Percentiles rank a stretch among this genome's conserved stretches.
These are phyloP conservation scores for Microcebus ravelobensis DNA, from an alignment of 2,113 vertebrate genomes.

Conservation along the genomic window DNA sequence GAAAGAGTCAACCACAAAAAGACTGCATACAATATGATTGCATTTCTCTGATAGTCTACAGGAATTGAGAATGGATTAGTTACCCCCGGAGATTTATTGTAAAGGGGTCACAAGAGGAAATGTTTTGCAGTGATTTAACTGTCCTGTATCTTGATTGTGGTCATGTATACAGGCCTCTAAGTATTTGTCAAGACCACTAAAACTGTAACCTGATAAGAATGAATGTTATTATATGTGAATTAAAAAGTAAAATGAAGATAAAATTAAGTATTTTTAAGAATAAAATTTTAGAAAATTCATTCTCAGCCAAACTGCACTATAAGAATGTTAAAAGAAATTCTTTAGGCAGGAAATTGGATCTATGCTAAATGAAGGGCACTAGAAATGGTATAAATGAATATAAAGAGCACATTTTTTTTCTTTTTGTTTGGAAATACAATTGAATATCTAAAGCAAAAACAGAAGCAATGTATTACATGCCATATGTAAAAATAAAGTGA, in stretches of 20 bases:
- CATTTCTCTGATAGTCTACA: background rate
- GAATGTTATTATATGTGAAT: background rate
- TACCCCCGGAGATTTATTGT: background rate
- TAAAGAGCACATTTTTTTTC: background rate
- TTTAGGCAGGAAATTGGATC: background rate
- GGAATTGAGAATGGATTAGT: background rate
- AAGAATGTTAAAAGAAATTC: background rate
- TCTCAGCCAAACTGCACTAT: background rate
- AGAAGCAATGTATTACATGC: background rate
- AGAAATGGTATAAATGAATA: background rate
- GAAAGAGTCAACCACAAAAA: background rate
- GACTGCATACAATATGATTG: background rate
- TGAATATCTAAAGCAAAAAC: background rate
- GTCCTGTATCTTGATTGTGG: background rate
- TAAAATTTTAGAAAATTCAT: background rate
- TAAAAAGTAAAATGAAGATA: background rate
- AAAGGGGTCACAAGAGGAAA: background rate
- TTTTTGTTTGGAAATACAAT: background rate
- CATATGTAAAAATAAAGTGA: background rate
- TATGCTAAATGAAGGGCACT: background rate
- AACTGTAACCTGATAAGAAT: background rate
- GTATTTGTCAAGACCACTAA: background rate
- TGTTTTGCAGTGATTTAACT: background rate
- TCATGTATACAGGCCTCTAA: background rate
- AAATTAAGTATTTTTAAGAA: background rate